phyloP scores from a whole-genome alignment of 2,888 invertebrate species.

The Cataglyphis cursor region DNA sequence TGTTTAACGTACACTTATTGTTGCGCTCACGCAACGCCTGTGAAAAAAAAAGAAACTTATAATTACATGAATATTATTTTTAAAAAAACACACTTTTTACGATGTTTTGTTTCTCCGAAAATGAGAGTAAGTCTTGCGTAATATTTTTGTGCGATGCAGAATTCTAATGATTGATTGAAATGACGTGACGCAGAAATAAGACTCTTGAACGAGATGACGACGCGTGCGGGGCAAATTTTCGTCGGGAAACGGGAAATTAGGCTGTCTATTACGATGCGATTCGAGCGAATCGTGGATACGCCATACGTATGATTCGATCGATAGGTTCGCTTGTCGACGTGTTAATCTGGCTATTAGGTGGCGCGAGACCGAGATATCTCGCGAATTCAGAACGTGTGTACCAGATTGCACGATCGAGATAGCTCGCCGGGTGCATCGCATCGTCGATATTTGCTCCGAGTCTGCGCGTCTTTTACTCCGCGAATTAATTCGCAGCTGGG shows the following conservation, averaged over 20 bases:
- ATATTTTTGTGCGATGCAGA: neutral
- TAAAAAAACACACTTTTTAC: neutral
- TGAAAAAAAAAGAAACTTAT: neutral
- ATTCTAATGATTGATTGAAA: neutral
- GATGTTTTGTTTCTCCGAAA: neutral
- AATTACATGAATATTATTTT: neutral
- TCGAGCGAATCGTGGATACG: conserved; percentile 16
- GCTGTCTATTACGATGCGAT: conserved; percentile 28
- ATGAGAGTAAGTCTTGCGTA: neutral
- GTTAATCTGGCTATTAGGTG: conserved; percentile 48
- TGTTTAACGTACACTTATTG: conserved; percentile 16
- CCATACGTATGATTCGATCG: conserved; percentile 44
- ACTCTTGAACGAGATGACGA: neutral
- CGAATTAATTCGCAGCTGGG: conserved; percentile 3
- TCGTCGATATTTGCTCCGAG: conserved; percentile 27
- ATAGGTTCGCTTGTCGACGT: conserved; percentile 53
- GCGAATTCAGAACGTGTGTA: conserved; percentile 15
- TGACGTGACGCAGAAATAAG: neutral
- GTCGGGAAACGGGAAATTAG: conserved; percentile 21
- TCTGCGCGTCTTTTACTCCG: neutral
- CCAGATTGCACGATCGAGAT: conserved; percentile 52
- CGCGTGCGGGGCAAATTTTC: conserved; percentile 16
- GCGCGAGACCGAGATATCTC: conserved; percentile 44
- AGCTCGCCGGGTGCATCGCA: conserved; percentile 29
- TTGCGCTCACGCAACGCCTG: neutral